Base-by-base conservation (phyloP, 2,888 invertebrate species). In the Acheta domesticus region DNA sequence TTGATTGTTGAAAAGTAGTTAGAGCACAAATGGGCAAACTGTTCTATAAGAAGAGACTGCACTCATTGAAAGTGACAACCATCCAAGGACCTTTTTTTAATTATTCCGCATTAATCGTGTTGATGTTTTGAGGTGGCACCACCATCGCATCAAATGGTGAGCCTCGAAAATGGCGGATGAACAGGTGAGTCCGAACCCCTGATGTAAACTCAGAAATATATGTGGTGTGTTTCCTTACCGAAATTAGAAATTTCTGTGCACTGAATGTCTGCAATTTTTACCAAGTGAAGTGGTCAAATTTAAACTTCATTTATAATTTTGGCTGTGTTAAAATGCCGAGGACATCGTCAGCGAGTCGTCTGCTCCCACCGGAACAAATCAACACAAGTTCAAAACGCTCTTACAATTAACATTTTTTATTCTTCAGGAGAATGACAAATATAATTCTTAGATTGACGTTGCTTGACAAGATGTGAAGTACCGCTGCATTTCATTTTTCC, bases 111-210 rank as follows among this genome's bases (percentile, higher is more conserved):
- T 73, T 73, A 73, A 78, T 50, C 49, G 49, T 77, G 77, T 77
- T 79, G 36, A 80, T 84, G 84, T 84, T 84, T 84, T 83, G 82
- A 84, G 84, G 82, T 81, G 81, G 84, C 84, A 82, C 81, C 80
- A 82, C 81, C 77, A 76, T 81, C 80, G 84, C 83, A 83, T 82
- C 82, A 86, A 87, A 88, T 87, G 87, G 86, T 85, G 86, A 85
- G 85, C 85, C 86, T 86, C 85, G 86, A 92, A 92, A 91, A 93
- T 93, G 92, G 92, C 92, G 90, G 92, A 92, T 88, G 92, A 92
- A 91, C 92, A 92, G 92, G 92, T 92, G 90, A 91, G 91, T 88
- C 89, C 83, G 84, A 84, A 85, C 86, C 85, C n/a, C 62, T 36
- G n/a, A 62, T 62, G 62, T 62, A 62, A 62, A 62, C 62, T 62